phyloP scores from a whole-genome alignment of 2,797 vertebrate species.

The Chelon auratus region DNA sequence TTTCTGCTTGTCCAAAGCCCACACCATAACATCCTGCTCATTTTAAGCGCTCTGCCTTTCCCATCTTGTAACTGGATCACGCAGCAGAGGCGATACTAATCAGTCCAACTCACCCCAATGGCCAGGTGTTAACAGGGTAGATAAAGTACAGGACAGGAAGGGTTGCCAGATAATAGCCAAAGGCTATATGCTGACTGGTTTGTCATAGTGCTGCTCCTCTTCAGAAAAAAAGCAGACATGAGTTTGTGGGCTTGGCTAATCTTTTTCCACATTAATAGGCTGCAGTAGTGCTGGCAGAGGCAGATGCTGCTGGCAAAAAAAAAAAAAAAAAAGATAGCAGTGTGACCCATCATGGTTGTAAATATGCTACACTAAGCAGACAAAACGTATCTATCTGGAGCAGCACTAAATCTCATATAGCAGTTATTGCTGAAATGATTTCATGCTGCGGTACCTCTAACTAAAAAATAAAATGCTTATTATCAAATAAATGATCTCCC shows the following conservation, averaged over 20 bases:
- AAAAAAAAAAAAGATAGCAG: constrained; percentile 3
- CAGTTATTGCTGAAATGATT: neutral
- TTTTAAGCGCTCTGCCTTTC: constrained; percentile 21
- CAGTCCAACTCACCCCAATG: constrained; percentile 37
- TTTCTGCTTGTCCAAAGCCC: constrained; percentile 16
- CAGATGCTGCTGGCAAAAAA: constrained; percentile 24
- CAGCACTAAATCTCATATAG: neutral
- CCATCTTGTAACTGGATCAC: constrained; percentile 47
- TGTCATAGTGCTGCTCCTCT: constrained; percentile 39
- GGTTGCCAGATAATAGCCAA: constrained; percentile 53
- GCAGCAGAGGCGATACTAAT: constrained; percentile 58
- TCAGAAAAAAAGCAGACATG: constrained; percentile 40
- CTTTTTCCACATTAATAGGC: constrained; percentile 45
- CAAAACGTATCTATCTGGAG: constrained; percentile 14
- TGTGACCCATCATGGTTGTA: constrained; percentile 13
- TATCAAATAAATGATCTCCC: neutral
- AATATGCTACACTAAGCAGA: constrained; percentile 8
- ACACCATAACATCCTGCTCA: constrained; percentile 23
- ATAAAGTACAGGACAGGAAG: constrained; percentile 53
- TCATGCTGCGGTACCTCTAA: neutral
- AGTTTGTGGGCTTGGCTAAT: constrained; percentile 42
- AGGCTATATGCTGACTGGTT: constrained; percentile 48
- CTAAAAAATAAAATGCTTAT: neutral
- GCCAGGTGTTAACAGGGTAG: constrained; percentile 46
- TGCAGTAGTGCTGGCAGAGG: constrained; percentile 17